A percentile compares a stretch with the other conserved stretches of the same genome.
These are phyloP conservation scores for Drosophila mimica DNA, from an alignment of 2,888 invertebrate species.

Conservation along the genomic window DNA sequence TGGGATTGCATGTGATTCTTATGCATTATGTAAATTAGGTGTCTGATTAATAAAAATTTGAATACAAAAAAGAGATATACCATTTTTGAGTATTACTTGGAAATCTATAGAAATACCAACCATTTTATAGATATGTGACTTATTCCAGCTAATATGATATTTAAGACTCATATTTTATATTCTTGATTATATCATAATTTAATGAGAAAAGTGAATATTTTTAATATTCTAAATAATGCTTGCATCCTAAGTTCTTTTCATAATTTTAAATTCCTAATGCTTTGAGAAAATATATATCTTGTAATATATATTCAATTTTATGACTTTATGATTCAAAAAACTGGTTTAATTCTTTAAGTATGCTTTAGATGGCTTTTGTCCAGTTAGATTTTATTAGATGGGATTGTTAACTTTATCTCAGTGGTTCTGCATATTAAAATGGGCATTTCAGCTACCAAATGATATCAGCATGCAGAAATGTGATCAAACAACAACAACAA, in stretches of 20 bases:
- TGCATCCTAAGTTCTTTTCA: neutral
- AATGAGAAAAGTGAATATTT: neutral
- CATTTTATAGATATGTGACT: neutral
- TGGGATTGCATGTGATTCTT: slow-evolving; percentile 16
- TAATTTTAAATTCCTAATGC: neutral
- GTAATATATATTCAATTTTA: neutral
- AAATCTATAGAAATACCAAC: neutral
- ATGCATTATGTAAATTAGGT: slow-evolving; percentile 1
- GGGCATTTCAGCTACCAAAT: slow-evolving; percentile 42
- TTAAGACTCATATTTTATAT: neutral
- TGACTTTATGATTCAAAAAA: neutral
- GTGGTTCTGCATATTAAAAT: slow-evolving; percentile 30
- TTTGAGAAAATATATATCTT: neutral
- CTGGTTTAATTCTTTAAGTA: neutral
- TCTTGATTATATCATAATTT: neutral
- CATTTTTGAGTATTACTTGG: neutral
- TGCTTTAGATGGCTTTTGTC: neutral
- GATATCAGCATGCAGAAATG: slow-evolving; percentile 46
- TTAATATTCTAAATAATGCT: no score
- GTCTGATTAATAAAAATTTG: neutral
- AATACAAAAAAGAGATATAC: neutral
- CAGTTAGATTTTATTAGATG: slow-evolving; percentile 1
- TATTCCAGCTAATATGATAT: neutral
- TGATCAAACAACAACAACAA: slow-evolving; percentile 31
- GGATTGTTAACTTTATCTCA: slow-evolving; percentile 5